Conservation (phyloP, 2,797 vertebrate species). For the Zalophus californianus region DNA sequence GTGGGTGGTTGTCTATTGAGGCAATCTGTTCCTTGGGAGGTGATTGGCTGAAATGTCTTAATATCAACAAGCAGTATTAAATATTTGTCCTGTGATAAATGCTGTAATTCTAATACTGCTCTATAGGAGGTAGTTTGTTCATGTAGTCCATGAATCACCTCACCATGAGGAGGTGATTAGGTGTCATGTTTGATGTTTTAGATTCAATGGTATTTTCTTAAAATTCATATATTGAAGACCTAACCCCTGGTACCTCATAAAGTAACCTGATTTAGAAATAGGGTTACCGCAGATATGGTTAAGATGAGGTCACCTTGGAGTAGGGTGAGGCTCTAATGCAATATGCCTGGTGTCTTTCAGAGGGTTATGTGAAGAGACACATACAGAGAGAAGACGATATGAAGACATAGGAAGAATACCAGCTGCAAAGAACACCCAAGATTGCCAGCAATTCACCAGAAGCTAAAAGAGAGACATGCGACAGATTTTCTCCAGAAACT, state of each 20-base stretch:
- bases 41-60: neutral
- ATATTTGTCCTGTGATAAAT: neutral
- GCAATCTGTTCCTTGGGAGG: neutral
- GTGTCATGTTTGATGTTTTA: neutral
- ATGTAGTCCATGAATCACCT: neutral
- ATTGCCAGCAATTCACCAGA: neutral
- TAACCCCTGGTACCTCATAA: neutral
- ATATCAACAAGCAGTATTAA: neutral
- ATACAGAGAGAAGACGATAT: rapidly evolving
- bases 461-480: neutral
- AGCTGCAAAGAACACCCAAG: neutral
- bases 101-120: neutral
- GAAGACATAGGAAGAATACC: neutral
- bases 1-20: neutral
- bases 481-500: neutral
- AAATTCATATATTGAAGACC: neutral
- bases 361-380: neutral
- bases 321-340: neutral
- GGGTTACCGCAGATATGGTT: neutral
- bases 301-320: neutral
- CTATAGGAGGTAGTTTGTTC: neutral
- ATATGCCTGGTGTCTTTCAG: neutral
- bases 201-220: neutral
- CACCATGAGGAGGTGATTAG: neutral
- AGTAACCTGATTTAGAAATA: neutral